Evolutionary conservation across 2,888 invertebrate species (phyloP).

Genomic region (Eupelmus urozonus): DNA sequence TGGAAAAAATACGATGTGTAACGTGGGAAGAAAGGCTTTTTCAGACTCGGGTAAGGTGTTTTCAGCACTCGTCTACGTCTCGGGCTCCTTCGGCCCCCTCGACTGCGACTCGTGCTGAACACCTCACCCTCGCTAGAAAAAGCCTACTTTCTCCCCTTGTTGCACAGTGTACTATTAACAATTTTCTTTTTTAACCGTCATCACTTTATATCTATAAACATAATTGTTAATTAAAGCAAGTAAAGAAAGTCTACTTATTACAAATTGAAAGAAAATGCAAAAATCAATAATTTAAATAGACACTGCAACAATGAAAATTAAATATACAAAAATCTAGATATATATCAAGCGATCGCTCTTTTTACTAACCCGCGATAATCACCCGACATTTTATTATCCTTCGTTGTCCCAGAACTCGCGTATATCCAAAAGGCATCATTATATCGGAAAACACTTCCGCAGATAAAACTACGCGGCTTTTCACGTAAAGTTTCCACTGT

Average conservation of each 20-base stretch:
- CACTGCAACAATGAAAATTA: conserved; percentile 41
- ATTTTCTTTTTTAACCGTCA: too few species aligned
- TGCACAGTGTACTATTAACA: too few species aligned
- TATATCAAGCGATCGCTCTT: conserved; percentile 12
- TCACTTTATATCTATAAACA: background rate
- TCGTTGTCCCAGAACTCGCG: background rate
- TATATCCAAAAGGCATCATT: conserved; percentile 45
- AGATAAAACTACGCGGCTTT: conserved; percentile 45
- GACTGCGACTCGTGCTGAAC: too few species aligned
- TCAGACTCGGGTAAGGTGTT: too few species aligned
- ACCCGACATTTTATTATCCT: conserved; percentile 39
- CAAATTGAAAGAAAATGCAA: background rate
- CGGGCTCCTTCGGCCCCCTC: too few species aligned
- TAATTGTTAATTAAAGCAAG: background rate
- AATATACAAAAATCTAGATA: conserved; percentile 6
- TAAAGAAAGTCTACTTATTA: background rate
- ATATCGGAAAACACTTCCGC: conserved; percentile 58
- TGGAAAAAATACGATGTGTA: too few species aligned
- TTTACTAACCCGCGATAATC: conserved; percentile 40
- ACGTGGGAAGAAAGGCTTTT: too few species aligned
- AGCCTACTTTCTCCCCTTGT: too few species aligned
- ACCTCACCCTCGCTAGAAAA: too few species aligned
- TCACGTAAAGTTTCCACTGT: too few species aligned
- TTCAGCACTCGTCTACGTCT: too few species aligned
- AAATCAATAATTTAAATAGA: conserved; percentile 14